Base-by-base conservation (phyloP, 1,140 invertebrate species). In the Linepithema humile region DNA sequence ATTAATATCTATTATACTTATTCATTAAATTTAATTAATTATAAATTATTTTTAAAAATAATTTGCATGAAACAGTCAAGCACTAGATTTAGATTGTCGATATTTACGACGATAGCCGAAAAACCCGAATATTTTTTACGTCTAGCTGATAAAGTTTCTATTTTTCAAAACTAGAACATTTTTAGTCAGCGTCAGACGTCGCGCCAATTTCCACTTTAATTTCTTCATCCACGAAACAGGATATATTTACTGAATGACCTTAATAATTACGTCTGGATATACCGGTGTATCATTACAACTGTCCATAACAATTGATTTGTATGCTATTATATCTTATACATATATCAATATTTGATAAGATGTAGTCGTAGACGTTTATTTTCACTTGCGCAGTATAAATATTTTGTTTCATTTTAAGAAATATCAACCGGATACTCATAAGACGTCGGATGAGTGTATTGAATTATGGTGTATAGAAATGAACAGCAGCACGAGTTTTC, bases 201-300 rank as follows among this genome's bases (percentile, higher is more conserved):
- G 84, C 53, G 62, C 35, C 72, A 35, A 35, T 86, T 84, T 53
- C 59, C 23, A 43, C 55, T 57, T 65, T 62, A 48, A 59, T 83
- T 69, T 40, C 17, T 20, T 32, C 80, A 70, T 70, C 50, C 10
- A 38, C 29, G 45, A 62, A 57, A 45, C 53, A 26, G 53, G 85
- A 78, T 74, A 87, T 80, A 80, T 88, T 83, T 74, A 74, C 65
- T 78, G 73, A 53, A 59, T 87, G 73, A 88, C 86, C 82, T 84
- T 87, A 87, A 88, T 88, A 84, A 60, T 32, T 23, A 32, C 2
- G 62, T 40, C 59, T 60, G 69, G 38, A 62, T 85, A 85, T 78
- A 69, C 23, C 38, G 35, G 65, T 86, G 48, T 74, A 67, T 74
- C 57, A 62, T 69, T 59, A 23, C 69, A 12, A 45, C 38, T 57